A percentile compares a stretch with the other conserved stretches of the same genome.
Conservation (phyloP, 2,113 vertebrate species). For the Xiphorhynchus elegans region DNA sequence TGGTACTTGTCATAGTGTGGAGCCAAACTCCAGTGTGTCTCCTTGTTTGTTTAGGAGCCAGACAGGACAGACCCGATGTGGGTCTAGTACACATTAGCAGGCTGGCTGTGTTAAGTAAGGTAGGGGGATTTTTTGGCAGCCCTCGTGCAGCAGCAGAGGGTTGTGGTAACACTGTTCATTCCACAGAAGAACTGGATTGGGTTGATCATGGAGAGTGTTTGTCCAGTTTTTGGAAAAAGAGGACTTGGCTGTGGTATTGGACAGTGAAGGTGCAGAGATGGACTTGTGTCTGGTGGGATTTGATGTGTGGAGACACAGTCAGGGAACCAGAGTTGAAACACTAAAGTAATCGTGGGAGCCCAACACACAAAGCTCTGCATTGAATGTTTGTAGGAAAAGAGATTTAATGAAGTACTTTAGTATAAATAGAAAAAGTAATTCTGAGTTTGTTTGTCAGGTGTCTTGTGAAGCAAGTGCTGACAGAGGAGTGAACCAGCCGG, state of each 20-base stretch:
- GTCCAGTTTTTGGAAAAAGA: background rate
- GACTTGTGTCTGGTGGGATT: background rate
- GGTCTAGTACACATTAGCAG: background rate
- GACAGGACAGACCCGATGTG: background rate
- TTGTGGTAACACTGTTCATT: accelerated
- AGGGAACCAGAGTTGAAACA: background rate
- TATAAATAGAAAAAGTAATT: background rate
- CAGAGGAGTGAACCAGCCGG: background rate
- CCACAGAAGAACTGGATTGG: background rate
- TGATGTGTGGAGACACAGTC: background rate
- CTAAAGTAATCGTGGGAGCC: background rate
- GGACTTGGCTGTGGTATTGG: accelerated
- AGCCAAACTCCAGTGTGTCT: background rate
- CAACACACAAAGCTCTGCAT: background rate
- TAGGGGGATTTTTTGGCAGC: background rate
- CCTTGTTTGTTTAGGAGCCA: background rate
- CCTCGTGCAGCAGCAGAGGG: accelerated
- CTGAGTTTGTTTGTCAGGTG: background rate
- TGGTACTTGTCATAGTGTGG: background rate
- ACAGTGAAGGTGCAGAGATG: background rate
- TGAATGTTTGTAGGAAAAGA: background rate
- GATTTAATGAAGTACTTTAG: background rate
- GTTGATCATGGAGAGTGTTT: background rate
- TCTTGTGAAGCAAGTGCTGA: background rate
- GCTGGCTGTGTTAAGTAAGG: background rate